phyloP scores from a whole-genome alignment of 2,797 vertebrate species.

The Botia kubotai region DNA sequence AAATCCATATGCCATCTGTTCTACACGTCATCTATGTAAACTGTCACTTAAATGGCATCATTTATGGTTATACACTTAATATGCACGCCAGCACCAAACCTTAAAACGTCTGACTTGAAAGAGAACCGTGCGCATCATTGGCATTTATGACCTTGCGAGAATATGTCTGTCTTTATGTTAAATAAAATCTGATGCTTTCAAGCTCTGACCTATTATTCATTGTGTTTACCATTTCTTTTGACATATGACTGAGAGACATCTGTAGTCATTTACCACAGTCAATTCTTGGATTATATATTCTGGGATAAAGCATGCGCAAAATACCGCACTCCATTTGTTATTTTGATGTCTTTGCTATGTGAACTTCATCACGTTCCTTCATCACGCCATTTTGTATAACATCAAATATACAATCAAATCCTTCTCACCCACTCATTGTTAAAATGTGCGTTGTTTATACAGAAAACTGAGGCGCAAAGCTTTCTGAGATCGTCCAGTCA shows the following conservation, averaged over 20 bases:
- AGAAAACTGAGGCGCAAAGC: conserved; percentile 40
- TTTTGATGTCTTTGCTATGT: conserved; percentile 48
- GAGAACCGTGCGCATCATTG: conserved; percentile 30
- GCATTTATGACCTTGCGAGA: conserved; percentile 35
- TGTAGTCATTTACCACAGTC: conserved; percentile 39
- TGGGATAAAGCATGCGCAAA: conserved; percentile 39
- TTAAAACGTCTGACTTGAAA: conserved; percentile 16
- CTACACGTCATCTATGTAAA: conserved; percentile 18
- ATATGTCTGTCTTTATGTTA: neutral
- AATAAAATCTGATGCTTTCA: conserved; percentile 40
- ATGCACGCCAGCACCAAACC: conserved; percentile 1
- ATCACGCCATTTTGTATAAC: conserved; percentile 62
- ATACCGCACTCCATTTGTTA: conserved; percentile 51
- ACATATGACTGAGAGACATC: conserved; percentile 34
- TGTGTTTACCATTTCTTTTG: conserved; percentile 38
- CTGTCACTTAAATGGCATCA: conserved; percentile 17
- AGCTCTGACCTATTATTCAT: conserved; percentile 37
- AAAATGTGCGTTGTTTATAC: conserved; percentile 52
- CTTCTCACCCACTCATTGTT: conserved; percentile 47
- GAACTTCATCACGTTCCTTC: conserved; percentile 53
- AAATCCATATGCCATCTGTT: conserved; percentile 18
- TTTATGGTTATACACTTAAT: conserved; percentile 19
- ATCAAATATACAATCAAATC: conserved; percentile 48
- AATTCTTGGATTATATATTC: conserved; percentile 30
- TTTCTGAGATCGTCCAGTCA: conserved; percentile 39